Base-by-base conservation (phyloP, 2,888 invertebrate genomes). In the Pantelozetes paolii region DNA sequence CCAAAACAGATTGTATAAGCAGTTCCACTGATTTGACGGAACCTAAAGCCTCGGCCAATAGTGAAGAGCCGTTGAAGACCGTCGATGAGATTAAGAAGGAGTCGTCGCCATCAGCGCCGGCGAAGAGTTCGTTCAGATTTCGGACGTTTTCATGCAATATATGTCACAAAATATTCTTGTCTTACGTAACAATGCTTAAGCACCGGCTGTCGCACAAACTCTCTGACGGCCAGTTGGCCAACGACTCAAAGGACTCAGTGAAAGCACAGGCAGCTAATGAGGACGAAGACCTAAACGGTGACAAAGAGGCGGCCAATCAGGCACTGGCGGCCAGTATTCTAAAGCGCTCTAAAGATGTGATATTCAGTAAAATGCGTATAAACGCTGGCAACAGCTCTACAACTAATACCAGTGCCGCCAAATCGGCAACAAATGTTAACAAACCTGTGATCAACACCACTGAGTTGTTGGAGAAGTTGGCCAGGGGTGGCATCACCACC, bases 101-200 rank as follows among this genome's bases (percentile, higher is more conserved):
- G 9, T 64, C 62, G 62, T 20, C 62, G 20, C 62, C n/a, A 11
- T n/a, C 62, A 15, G 40, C 42, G 20, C n/a, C 69, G 2, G 9
- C 69, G 20, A 42, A 42, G n/a, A 23, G 42, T 9, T 26, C 69
- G 15, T 69, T 15, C 15, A 69, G 62, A 15, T 74, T 77, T 26
- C 69, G 67, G 18, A 73, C 75, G 3, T 77, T 73, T 32, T 71
- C 67, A 0, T 77, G 77, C 32, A 73, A 71, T 23, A 40, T 72
- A 23, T 77, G 77, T 42, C 75, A 77, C 54, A 75, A 75, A 40
- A 77, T 77, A 57, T 77, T 74, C 59, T 42, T 77, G 18, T 76
- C 71, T 20, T 71, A 73, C 50, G 74, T 77, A 28, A 71, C 76
- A 57, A 42, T 76, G 32, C 64, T 77, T 23, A 74, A 75, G 59